Percentiles rank a stretch among this genome's conserved stretches.
Conservation (phyloP, 2,113 vertebrate genomes). For the Mustela lutreola region DNA sequence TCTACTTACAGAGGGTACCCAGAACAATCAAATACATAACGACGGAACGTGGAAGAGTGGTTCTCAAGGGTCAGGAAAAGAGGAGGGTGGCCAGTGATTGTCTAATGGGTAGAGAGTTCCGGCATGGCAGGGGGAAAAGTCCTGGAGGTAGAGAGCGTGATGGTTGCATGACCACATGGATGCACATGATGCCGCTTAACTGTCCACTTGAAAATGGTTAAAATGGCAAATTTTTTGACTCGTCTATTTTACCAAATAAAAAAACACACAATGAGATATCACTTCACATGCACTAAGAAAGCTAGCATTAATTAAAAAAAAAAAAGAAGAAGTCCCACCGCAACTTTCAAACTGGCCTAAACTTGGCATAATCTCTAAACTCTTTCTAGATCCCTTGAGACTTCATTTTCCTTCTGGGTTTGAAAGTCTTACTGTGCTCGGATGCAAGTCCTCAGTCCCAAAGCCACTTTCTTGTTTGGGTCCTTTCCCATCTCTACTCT, state of each 20-base stretch:
- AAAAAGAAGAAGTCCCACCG: neutral
- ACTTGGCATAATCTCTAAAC: neutral
- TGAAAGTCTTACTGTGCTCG: neutral
- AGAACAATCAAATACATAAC: neutral
- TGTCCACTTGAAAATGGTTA: neutral
- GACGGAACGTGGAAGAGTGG: neutral
- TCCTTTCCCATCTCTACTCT: neutral
- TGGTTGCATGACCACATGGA: neutral
- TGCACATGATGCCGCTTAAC: neutral
- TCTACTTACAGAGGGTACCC: neutral
- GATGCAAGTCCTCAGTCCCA: neutral
- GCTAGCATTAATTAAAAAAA: neutral
- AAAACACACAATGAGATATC: neutral
- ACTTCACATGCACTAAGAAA: neutral
- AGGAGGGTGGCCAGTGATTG: neutral
- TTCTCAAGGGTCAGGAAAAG: neutral
- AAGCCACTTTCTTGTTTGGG: neutral
- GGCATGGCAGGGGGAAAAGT: neutral
- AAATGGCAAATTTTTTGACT: neutral
- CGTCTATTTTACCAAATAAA: conserved; percentile 17
- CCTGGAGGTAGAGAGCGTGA: neutral
- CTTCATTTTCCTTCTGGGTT: conserved; percentile 17
- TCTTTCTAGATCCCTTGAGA: conserved; percentile 29
- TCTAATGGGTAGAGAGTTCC: neutral
- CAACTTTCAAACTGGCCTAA: neutral